Evolutionary conservation across 2,888 invertebrate genomes (phyloP).

Genomic region (Diabrotica balteata): DNA sequence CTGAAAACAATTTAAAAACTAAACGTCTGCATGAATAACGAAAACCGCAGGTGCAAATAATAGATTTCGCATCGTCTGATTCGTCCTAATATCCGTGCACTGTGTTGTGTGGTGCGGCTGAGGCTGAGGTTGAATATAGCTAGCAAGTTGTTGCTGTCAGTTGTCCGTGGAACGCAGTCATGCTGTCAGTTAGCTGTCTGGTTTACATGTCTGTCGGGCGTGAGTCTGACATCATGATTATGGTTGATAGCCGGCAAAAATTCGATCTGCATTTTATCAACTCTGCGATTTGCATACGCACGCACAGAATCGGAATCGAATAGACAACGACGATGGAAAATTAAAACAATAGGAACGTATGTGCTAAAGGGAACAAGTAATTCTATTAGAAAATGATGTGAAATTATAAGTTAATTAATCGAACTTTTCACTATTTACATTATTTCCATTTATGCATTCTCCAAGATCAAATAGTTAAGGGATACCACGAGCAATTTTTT

Average conservation of each 20-base stretch:
- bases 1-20: neutral
- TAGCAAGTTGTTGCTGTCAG: constrained; percentile 62
- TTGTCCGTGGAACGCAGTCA: constrained; percentile 61
- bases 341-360: too few species aligned
- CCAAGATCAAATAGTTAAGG: too few species aligned
- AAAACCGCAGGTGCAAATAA: constrained; percentile 22
- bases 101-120: constrained; percentile 46
- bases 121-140: constrained; percentile 48
- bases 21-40: neutral
- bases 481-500: too few species aligned
- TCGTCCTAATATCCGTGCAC: constrained; percentile 54
- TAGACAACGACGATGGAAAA: too few species aligned
- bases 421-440: too few species aligned
- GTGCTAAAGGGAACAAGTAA: too few species aligned
- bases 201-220: constrained; percentile 60
- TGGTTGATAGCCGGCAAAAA: constrained; percentile 56
- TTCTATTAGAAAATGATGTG: too few species aligned
- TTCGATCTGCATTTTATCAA: constrained; percentile 59
- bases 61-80: constrained; percentile 23
- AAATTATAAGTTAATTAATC: too few species aligned
- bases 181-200: constrained; percentile 66
- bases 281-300: constrained; percentile 56
- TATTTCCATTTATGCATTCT: too few species aligned
- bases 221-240: constrained; percentile 54
- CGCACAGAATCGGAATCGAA: constrained; percentile 29